Evolutionary conservation across 2,797 vertebrate species (phyloP), one percentile per base, ranked within the genome.

Genomic region (Petrocephalus sullivani): DNA sequence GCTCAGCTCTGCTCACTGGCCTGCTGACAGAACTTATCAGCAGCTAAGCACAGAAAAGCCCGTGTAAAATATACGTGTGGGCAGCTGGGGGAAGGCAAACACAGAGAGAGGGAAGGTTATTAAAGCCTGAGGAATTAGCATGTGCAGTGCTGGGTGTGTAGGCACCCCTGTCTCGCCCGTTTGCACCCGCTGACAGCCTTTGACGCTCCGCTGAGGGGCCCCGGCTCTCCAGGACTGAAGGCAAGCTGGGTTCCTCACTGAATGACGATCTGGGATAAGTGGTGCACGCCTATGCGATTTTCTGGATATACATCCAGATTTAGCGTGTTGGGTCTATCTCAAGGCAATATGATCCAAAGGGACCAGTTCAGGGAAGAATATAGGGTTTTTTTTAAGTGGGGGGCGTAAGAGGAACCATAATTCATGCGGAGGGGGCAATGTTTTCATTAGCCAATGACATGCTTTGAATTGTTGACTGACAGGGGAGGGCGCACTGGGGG

Each of bases 51-150:
- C 54, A 33, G 84, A 23, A 61, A 88, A 81, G 60, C 85, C 71
- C 41, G 1, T 64, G 58, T 88, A 88, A 90, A 54, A 64, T 71
- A 89, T 56, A 57, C 33, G 82, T 33, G 33, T 54, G 28, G 19
- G 49, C 51, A 83, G 58, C 51, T 51, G 57, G 87, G 78, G 56
- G 67, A 88, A 85, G 85, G 56, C 78, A 51, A 83, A 60, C 60
- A 83, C 21, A n/a, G 82, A 54, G 61, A 81, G 82, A 64, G 83
- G 78, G 57, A 87, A 88, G 88, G 78, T 87, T 85, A 88, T 85
- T 85, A 89, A 86, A 85, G 82, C 54, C 21, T 86, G 82, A 78
- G 67, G 23, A 85, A 87, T 89, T 87, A 87, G 28, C 61, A 41
- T 19, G 4, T 49, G 58, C 33, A 14, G 85, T 21, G 3, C 28